These are phyloP conservation scores for Urocolius indicus DNA, from an alignment of 2,113 vertebrate species.

Conservation along the genomic window DNA sequence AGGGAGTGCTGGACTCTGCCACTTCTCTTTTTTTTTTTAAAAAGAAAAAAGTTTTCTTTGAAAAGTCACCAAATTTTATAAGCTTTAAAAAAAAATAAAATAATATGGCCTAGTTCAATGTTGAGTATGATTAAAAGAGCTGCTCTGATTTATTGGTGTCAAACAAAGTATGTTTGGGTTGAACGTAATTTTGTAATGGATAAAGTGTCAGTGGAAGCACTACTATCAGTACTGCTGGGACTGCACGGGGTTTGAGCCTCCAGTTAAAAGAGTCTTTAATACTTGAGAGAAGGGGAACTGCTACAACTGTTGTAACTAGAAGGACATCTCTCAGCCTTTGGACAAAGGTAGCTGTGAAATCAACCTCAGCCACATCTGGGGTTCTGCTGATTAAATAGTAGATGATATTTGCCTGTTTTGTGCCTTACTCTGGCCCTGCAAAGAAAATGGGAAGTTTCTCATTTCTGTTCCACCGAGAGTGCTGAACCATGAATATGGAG, in stretches of 20 bases:
- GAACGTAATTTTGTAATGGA: conserved; percentile 30
- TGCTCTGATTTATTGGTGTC: conserved; percentile 45
- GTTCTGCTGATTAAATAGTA: not conserved
- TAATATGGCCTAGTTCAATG: not conserved
- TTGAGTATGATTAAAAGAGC: not conserved
- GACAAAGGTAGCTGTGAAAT: not conserved
- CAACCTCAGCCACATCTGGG: not conserved
- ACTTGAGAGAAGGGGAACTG: not conserved
- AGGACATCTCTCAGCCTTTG: not conserved
- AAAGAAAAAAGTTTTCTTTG: conserved; percentile 3
- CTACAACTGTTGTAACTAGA: not conserved
- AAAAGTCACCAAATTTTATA: conserved; percentile 50
- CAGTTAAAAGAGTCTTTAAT: not conserved
- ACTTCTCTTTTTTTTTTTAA: not conserved
- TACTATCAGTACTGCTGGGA: not conserved
- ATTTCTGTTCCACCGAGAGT: not conserved
- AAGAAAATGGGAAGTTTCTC: not conserved
- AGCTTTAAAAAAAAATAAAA: conserved; percentile 22
- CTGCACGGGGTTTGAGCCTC: not conserved
- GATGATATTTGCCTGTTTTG: not conserved
- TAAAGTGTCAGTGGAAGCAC: not conserved
- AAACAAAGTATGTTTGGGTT: conserved; percentile 35
- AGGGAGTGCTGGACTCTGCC: conserved; percentile 35
- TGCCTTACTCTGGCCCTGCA: not conserved
- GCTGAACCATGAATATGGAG: not conserved